Conservation (phyloP, 2,113 vertebrate genomes). For the Meriones unguiculatus region DNA sequence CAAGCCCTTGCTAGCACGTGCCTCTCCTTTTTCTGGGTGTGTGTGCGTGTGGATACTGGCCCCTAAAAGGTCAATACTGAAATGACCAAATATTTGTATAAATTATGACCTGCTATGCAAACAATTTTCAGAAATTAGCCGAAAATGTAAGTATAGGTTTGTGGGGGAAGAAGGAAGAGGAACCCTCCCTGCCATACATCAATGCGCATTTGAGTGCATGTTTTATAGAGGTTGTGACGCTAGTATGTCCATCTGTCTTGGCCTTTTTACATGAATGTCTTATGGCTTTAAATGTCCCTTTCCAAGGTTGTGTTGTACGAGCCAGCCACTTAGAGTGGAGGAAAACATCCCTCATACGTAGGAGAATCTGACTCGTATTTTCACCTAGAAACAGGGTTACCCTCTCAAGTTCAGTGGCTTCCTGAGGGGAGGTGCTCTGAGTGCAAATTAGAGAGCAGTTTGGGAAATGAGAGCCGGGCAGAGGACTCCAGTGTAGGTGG, state of each 20-base stretch:
- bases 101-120: background rate
- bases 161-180: background rate
- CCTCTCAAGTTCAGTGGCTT: background rate
- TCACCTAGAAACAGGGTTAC: background rate
- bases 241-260: background rate
- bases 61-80: background rate
- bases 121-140: background rate
- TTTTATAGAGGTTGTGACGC: background rate
- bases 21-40: background rate
- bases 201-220: background rate
- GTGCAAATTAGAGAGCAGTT: background rate
- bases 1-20: background rate
- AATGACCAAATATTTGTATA: slow-evolving; percentile 35
- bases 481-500: too few species aligned
- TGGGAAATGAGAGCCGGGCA: background rate
- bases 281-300: background rate
- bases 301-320: background rate
- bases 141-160: background rate
- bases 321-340: background rate
- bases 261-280: background rate
- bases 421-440: background rate
- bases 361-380: background rate
- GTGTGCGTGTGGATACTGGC: background rate
- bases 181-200: background rate
- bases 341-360: background rate